These are phyloP conservation scores for Potorous gilbertii DNA, from an alignment of 2,797 vertebrate species.

Conservation along the genomic window DNA sequence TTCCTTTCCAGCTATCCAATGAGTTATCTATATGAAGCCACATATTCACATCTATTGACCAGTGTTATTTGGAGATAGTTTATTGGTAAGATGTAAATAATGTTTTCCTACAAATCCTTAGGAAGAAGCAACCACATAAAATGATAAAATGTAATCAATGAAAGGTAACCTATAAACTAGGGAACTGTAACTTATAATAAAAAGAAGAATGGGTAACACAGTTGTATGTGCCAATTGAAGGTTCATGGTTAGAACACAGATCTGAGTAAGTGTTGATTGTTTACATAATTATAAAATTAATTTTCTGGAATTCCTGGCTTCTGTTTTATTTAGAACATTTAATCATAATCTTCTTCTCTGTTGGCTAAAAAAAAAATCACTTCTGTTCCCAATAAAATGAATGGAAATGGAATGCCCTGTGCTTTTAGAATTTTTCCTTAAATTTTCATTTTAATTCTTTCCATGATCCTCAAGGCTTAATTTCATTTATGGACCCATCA, in stretches of 20 bases:
- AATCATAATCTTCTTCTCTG: neutral
- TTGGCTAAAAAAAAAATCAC: conserved; percentile 18
- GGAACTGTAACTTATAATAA: neutral
- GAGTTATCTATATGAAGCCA: neutral
- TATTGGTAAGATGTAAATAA: conserved; percentile 7
- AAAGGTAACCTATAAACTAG: conserved; percentile 24
- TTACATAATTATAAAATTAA: conserved; percentile 24
- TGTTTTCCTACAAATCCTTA: conserved; percentile 2
- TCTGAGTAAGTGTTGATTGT: conserved; percentile 6
- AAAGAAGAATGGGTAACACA: neutral
- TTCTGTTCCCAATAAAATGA: conserved; percentile 47
- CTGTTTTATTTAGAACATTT: conserved; percentile 44
- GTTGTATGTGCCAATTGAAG: neutral
- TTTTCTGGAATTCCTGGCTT: conserved; percentile 9
- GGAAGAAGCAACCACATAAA: neutral
- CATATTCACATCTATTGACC: neutral
- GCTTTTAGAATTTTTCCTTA: conserved; percentile 30
- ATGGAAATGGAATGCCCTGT: conserved; percentile 8
- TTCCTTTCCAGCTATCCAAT: neutral
- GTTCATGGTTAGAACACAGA: neutral
- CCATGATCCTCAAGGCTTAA: conserved; percentile 2
- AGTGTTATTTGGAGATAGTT: neutral
- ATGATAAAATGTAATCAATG: conserved; percentile 15
- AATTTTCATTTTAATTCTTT: conserved; percentile 21
- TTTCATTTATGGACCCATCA: conserved; percentile 21